Percentiles rank a stretch among this genome's conserved stretches.
Evolutionary conservation across 2,113 vertebrate species (phyloP).

Genomic region (Paramisgurnus dabryanus): DNA sequence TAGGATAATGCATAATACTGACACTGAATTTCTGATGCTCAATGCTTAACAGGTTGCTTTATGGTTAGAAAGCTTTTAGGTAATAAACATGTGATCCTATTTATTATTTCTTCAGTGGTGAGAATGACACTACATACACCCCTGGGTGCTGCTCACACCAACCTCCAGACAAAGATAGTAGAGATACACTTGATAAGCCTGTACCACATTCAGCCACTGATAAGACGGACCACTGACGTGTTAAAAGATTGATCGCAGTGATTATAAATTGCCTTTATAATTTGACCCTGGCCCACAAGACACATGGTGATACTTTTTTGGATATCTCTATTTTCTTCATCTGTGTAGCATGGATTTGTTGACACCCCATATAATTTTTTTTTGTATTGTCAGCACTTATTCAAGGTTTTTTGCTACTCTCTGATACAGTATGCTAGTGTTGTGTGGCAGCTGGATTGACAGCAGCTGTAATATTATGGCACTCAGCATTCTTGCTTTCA

Average conservation of each 20-base stretch:
- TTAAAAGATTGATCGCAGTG: conserved; percentile 1
- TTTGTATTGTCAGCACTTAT: background rate
- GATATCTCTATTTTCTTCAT: background rate
- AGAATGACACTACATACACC: background rate
- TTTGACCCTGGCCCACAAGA: background rate
- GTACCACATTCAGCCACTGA: background rate
- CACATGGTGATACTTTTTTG: background rate
- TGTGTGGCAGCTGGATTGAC: background rate
- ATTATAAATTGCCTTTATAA: background rate
- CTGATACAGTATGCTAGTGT: no score
- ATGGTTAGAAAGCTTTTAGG: background rate
- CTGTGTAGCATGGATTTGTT: background rate
- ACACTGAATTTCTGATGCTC: conserved; percentile 3
- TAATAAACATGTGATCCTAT: background rate
- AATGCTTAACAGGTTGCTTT: background rate
- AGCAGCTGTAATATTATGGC: background rate
- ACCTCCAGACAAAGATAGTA: background rate
- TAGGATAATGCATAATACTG: background rate
- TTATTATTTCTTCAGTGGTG: background rate
- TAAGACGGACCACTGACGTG: background rate
- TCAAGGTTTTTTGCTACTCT: background rate
- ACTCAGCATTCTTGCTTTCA: background rate
- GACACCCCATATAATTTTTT: background rate
- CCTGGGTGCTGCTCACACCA: background rate
- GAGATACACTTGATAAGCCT: background rate